Percentiles rank a stretch among this genome's conserved stretches.
phyloP scores from a whole-genome alignment of 2,888 invertebrate genomes.

The Ophonus ardosiacus region DNA sequence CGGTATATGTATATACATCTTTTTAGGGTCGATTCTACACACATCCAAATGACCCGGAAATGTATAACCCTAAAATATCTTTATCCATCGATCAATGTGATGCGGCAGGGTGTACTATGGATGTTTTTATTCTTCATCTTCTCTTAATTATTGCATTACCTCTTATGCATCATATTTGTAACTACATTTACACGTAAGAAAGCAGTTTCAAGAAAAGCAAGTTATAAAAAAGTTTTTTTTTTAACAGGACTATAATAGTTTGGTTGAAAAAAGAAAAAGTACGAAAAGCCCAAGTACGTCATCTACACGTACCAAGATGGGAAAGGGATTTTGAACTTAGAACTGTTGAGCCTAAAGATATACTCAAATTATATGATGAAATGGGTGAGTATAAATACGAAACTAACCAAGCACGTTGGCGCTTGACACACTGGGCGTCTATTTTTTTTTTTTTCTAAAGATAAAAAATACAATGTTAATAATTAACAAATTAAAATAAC shows the following conservation, averaged over 20 bases:
- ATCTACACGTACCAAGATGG: conserved; percentile 70
- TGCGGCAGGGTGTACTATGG: conserved; percentile 78
- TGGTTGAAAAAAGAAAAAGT: background rate
- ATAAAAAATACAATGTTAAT: no score
- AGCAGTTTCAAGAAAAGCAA: background rate
- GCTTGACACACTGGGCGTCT: no score
- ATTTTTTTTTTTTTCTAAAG: no score
- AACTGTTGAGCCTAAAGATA: conserved; percentile 69
- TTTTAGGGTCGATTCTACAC: conserved; percentile 75
- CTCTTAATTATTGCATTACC: conserved; percentile 80
- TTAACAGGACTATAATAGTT: background rate
- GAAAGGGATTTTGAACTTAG: conserved; percentile 73
- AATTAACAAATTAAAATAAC: no score
- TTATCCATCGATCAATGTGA: conserved; percentile 74
- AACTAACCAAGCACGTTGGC: background rate
- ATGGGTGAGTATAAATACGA: conserved; percentile 68
- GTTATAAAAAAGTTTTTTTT: background rate
- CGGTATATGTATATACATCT: background rate
- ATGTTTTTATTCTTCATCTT: conserved; percentile 77
- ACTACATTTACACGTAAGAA: conserved; percentile 77
- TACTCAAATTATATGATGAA: conserved; percentile 72
- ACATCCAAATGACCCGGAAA: conserved; percentile 74
- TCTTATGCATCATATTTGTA: conserved; percentile 76
- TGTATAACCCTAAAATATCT: conserved; percentile 59
- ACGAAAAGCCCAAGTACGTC: conserved; percentile 1